Conservation (phyloP, 2,797 vertebrate genomes). For the Borostomias antarcticus region DNA sequence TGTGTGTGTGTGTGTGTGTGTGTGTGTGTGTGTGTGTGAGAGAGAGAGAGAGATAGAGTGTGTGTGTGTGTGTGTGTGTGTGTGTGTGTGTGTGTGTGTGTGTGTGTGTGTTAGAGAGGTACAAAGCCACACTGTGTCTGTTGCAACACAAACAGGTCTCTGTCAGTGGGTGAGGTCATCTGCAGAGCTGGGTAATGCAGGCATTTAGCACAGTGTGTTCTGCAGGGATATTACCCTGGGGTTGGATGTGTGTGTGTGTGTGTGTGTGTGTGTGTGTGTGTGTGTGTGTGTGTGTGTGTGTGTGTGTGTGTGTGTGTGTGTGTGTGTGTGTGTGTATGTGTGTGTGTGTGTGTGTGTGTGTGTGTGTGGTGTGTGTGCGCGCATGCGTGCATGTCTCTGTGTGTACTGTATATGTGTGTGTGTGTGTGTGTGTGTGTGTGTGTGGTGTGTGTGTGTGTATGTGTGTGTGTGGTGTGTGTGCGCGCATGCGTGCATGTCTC, state of each 20-base stretch:
- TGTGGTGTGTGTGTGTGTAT: neutral
- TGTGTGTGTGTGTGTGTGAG: no score
- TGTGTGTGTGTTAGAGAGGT: no score
- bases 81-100: no score
- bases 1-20: no score
- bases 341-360: conserved; percentile 8
- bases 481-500: conserved; percentile 4
- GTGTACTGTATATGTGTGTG: conserved; percentile 4
- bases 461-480: neutral
- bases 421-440: neutral
- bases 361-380: neutral
- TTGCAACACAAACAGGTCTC: conserved; percentile 1
- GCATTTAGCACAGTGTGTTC: conserved; percentile 12
- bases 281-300: neutral
- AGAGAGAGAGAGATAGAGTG: no score
- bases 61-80: no score
- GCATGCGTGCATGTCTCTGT: conserved; percentile 4
- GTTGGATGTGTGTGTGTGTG: neutral
- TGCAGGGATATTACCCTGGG: neutral
- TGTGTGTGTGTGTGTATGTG: conserved; percentile 3
- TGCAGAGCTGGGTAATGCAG: conserved; percentile 33
- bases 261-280: neutral
- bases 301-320: conserved; percentile 2
- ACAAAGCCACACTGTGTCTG: neutral
- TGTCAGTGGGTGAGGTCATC: conserved; percentile 12